These are phyloP conservation scores for Nesidiocoris tenuis DNA, from an alignment of 2,888 invertebrate species.

Conservation along the genomic window DNA sequence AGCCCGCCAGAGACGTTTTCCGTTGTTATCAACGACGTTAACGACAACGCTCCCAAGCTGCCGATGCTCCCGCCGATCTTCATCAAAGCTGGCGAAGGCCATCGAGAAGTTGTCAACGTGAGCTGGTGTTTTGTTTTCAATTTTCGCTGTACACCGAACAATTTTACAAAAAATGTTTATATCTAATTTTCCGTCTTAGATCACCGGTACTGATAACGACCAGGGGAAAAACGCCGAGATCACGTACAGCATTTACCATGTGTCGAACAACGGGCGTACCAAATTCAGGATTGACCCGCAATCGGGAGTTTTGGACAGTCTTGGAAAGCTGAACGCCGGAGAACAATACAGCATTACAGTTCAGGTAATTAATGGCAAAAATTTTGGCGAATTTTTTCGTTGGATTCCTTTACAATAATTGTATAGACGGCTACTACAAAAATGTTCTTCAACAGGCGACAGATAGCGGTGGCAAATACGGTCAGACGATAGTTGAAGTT, in stretches of 20 bases:
- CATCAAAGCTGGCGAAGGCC: conserved; percentile 74
- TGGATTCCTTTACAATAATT: not conserved
- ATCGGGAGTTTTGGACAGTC: conserved; percentile 75
- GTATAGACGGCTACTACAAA: not conserved
- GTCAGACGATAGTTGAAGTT: conserved; percentile 83
- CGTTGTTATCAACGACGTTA: conserved; percentile 75
- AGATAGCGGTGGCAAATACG: conserved; percentile 75
- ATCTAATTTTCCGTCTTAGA: too few species aligned
- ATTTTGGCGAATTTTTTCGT: not conserved
- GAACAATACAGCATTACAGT: conserved; percentile 87
- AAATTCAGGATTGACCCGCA: conserved; percentile 80
- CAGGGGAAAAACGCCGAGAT: conserved; percentile 80
- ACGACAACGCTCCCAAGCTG: conserved; percentile 82
- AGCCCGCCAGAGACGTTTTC: conserved; percentile 78
- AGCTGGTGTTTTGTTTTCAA: too few species aligned
- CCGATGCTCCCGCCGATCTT: conserved; percentile 77
- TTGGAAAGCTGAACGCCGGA: conserved; percentile 78
- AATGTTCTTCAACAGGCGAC: conserved; percentile 56
- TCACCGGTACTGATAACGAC: conserved; percentile 78
- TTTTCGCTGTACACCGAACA: too few species aligned
- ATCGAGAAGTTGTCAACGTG: conserved; percentile 69
- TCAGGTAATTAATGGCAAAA: conserved; percentile 54
- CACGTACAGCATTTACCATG: conserved; percentile 82
- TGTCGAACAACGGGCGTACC: conserved; percentile 84
- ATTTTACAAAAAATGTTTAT: too few species aligned